Evolutionary conservation across 2,113 vertebrate species (phyloP), one percentile per base, ranked within the genome.

Genomic region (Apeltes quadracus): DNA sequence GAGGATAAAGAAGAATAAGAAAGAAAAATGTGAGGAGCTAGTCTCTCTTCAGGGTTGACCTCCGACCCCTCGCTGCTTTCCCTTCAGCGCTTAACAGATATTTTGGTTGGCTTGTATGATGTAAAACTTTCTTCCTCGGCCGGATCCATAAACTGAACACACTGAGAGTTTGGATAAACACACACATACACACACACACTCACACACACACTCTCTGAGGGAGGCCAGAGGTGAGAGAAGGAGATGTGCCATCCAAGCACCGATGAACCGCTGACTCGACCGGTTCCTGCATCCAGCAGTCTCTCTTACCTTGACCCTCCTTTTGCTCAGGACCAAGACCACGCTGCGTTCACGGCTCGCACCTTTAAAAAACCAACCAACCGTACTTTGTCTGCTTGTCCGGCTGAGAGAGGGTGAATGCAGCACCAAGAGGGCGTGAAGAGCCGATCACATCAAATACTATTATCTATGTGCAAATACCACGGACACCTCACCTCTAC

Each of bases 1-100:
- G 71, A 78, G 56, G 62, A 7, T 7, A 22, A 57, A 46, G 66
- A 46, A 64, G 58, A 29, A 22, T 54, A 9, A 79, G 81, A 75
- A 71, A 72, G 81, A 61, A 61, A 56, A 83, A 75, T 78, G 10
- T 78, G 79, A 86, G 71, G 66, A 85, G 67, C 68, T 76, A 22
- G 9, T 82, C 71, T 85, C 78, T 77, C 62, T 75, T 82, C 34
- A 25, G 72, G 62, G 72, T 22, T 32, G 80, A 84, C 83, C 83
- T 85, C 23, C 44, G 85, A 80, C 78, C 81, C 18, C 68, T 64
- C 5, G 34, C 79, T 85, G 78, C 82, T 67, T 84, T 75, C 81
- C 85, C 84, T 89, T 87, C 83, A 89, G 87, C 83, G 25, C 41
- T 82, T 64, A 58, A 41, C 69, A 87, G 87, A 87, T 89, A 87